Base-by-base conservation (phyloP, 2,113 vertebrate species). In the Lycocorax pyrrhopterus region DNA sequence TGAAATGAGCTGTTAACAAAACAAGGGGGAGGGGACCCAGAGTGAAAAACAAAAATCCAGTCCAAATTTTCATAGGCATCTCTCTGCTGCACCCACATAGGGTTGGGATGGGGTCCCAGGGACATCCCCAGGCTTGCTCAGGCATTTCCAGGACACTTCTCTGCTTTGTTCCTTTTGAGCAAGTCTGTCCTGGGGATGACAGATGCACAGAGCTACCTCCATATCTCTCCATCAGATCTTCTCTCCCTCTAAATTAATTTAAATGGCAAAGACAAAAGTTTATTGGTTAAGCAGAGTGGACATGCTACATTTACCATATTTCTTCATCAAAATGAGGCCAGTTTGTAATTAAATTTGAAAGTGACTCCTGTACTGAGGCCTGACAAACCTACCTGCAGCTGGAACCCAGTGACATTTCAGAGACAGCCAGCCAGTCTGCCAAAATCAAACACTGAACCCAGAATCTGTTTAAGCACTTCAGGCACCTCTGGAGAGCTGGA, bases 351-450 rank as follows among this genome's bases (percentile, higher is more conserved):
- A 32, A 84, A 87, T 87, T 84, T 87, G 55, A 74, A 92, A 87
- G 43, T 30, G 44, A 75, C 69, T 93, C 43, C 67, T 88, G 67
- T 39, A 63, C 35, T 0, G 0, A 72, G 67, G 59, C 63, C 76
- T 81, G 84, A 74, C 81, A 62, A 92, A 90, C 71, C 68, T 30
- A 91, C 91, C 94, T 89, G 84, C 76, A 96, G 64, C 84, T 87
- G 72, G 58, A 89, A 91, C 47, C 20, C 77, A 55, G 91, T 77
- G 91, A 89, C 64, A 81, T 94, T 92, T 91, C 66, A 71, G 85
- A 58, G 60, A 37, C 60, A 91, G 77, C 41, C 75, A 79, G 52
- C 16, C 67, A 60, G 37, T 8, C 85, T 86, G 94, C 87, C 89
- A 77, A 69, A 68, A 62, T 49, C 12, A 4, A 84, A 75, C 52